phyloP scores from a whole-genome alignment of 92 coral and sea anemone species.

The Epizoanthus fatuus region DNA sequence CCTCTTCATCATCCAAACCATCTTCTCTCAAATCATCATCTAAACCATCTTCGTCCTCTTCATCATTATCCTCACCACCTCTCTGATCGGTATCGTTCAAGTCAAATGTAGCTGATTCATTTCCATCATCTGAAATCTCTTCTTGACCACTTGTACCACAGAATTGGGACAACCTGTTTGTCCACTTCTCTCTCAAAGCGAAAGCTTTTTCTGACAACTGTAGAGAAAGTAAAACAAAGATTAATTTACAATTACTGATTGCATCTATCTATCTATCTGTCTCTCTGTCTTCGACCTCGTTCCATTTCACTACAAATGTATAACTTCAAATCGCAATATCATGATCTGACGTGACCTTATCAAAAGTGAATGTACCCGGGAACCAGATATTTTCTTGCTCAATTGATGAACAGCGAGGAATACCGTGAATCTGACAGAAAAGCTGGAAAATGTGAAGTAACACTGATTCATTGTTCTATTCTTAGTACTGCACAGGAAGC shows the following conservation, averaged over 20 bases:
- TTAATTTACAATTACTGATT: slow-evolving; percentile 26
- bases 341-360: too few relatives aligned
- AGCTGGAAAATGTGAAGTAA: too few relatives aligned
- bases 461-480: too few relatives aligned
- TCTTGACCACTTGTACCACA: slow-evolving; percentile 13
- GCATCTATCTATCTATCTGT: too few relatives aligned
- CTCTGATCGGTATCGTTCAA: not conserved
- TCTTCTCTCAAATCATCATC: slow-evolving; percentile 22
- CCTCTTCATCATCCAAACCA: slow-evolving; percentile 27
- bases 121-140: slow-evolving; percentile 9
- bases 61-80: not conserved
- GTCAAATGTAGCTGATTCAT: slow-evolving; percentile 16
- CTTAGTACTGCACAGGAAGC: too few relatives aligned
- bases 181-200: slow-evolving; percentile 30
- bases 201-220: slow-evolving; percentile 18
- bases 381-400: too few relatives aligned
- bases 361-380: too few relatives aligned
- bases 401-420: too few relatives aligned
- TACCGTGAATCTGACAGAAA: too few relatives aligned
- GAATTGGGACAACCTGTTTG: slow-evolving; percentile 38
- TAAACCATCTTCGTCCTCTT: slow-evolving; percentile 48
- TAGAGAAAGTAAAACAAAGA: slow-evolving; percentile 38
- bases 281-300: too few relatives aligned
- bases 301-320: too few relatives aligned
- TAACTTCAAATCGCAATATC: too few relatives aligned